Conservation (phyloP, 2,888 invertebrate species). For the Melangyna quadrimaculata region DNA sequence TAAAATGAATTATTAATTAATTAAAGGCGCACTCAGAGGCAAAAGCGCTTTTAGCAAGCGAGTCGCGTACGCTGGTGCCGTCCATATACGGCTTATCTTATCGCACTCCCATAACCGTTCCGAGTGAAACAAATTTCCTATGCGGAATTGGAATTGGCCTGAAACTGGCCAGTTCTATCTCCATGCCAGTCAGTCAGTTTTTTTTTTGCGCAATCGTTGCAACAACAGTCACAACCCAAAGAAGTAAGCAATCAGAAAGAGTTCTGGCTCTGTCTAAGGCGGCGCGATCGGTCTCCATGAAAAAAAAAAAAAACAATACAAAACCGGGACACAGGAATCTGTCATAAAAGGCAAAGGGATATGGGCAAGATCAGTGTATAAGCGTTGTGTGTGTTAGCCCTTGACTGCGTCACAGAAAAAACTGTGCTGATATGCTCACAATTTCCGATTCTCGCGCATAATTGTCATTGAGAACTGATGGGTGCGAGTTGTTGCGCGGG, state of each 20-base stretch:
- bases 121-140: conserved; percentile 71
- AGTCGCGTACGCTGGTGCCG: conserved; percentile 57
- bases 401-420: conserved; percentile 45
- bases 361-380: conserved; percentile 46
- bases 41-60: conserved; percentile 28
- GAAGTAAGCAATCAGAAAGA: conserved; percentile 66
- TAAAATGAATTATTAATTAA: conserved; percentile 72
- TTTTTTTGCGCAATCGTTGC: conserved; percentile 14
- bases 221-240: conserved; percentile 39
- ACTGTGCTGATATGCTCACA: conserved; percentile 69
- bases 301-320: conserved; percentile 26
- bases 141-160: conserved; percentile 67
- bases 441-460: conserved; percentile 70
- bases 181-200: conserved; percentile 38
- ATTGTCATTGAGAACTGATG: conserved; percentile 65
- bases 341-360: conserved; percentile 71
- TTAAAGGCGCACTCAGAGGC: conserved; percentile 67
- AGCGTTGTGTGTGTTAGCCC: conserved; percentile 63
- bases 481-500: conserved; percentile 19
- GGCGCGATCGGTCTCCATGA: conserved; percentile 16
- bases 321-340: conserved; percentile 56
- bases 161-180: conserved; percentile 62
- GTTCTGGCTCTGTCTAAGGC: conserved; percentile 40
- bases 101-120: conserved; percentile 72
- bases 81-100: conserved; percentile 69